Conservation (phyloP, 2,797 vertebrate species). For the Hybognathus amarus region DNA sequence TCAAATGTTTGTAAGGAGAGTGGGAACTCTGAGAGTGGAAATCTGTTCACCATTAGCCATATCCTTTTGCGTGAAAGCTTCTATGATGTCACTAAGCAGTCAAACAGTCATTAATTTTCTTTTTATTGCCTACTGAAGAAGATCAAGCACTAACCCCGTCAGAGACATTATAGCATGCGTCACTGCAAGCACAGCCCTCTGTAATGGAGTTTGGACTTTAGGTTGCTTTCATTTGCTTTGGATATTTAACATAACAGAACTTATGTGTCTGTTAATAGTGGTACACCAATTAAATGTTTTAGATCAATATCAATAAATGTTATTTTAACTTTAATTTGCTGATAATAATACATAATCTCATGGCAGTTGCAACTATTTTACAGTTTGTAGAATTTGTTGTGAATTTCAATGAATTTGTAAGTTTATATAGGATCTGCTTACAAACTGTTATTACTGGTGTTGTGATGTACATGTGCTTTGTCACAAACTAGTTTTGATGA, state of each 20-base stretch:
- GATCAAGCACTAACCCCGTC: slow-evolving; percentile 41
- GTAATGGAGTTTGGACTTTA: slow-evolving; percentile 5
- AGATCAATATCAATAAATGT: neutral
- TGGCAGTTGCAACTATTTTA: neutral
- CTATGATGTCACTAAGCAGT: slow-evolving; percentile 2
- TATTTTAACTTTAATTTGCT: neutral
- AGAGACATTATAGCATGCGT: neutral
- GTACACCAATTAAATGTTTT: neutral
- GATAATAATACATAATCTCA: neutral
- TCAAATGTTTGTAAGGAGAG: neutral
- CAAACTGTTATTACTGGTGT: neutral
- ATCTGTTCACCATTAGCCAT: slow-evolving; percentile 27
- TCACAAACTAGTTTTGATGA: neutral
- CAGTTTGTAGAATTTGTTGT: neutral
- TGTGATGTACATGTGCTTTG: neutral
- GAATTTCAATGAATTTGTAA: neutral
- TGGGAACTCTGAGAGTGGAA: neutral
- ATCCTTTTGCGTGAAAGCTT: neutral
- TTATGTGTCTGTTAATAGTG: neutral
- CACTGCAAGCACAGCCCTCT: neutral
- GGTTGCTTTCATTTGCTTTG: neutral
- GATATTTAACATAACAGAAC: neutral
- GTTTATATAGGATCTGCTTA: neutral
- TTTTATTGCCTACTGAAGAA: slow-evolving; percentile 40
- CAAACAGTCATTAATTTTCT: slow-evolving; percentile 27